These are phyloP conservation scores for Saturnia japonica DNA, from an alignment of 2,888 invertebrate genomes.

Conservation along the genomic window DNA sequence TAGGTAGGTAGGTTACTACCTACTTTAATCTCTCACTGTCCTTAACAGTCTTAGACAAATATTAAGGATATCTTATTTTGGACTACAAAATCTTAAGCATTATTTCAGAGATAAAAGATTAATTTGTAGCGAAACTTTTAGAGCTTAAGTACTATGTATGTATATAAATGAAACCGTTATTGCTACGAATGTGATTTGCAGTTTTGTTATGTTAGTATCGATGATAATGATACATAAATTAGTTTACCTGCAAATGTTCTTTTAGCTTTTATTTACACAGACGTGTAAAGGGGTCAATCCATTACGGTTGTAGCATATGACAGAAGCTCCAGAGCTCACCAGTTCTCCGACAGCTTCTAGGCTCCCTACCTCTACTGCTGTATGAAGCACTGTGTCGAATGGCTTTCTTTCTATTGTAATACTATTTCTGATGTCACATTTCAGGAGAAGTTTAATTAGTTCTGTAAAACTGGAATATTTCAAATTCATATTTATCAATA, in stretches of 20 bases:
- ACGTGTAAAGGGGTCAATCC: conserved; percentile 40
- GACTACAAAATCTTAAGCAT: neutral
- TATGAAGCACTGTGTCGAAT: conserved; percentile 33
- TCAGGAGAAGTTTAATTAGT: conserved; percentile 25
- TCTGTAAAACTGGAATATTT: conserved; percentile 23
- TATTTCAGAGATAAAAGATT: neutral
- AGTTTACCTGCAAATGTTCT: conserved; percentile 35
- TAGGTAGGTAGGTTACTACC: neutral
- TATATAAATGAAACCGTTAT: neutral
- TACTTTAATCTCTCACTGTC: neutral
- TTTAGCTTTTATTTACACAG: conserved; percentile 36
- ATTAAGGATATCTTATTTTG: neutral
- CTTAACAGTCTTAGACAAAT: neutral
- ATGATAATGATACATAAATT: neutral
- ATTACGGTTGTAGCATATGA: conserved; percentile 25
- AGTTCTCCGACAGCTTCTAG: conserved; percentile 29
- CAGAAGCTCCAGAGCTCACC: conserved; percentile 30
- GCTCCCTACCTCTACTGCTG: conserved; percentile 39
- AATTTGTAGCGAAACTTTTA: neutral
- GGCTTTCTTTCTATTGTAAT: conserved; percentile 16
- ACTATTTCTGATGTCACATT: conserved; percentile 19
- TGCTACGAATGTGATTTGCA: neutral
- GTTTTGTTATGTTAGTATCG: neutral
- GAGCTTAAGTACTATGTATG: neutral
- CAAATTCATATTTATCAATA: neutral